Percentiles rank a stretch among this genome's conserved stretches.
phyloP scores from a whole-genome alignment of 2,113 vertebrate genomes.

The Isurus oxyrinchus region DNA sequence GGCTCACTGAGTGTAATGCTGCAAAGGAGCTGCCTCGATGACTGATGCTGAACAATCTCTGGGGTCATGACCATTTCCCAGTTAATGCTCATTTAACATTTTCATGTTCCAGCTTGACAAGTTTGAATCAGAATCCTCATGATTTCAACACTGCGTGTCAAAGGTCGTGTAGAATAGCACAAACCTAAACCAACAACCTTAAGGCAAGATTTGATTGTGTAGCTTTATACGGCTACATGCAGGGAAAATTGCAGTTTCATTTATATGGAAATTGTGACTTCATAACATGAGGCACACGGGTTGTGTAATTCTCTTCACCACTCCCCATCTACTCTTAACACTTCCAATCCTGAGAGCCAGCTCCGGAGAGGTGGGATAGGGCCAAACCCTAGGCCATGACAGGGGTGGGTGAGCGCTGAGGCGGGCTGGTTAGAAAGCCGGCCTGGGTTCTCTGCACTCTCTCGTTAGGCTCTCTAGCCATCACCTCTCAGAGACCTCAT shows the following conservation, averaged over 20 bases:
- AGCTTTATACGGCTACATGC: background rate
- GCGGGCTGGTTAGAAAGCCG: no score
- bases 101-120: background rate
- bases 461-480: no score
- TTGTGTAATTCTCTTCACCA: background rate
- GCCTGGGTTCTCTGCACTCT: no score
- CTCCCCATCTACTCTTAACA: background rate
- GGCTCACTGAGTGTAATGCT: background rate
- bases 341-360: background rate
- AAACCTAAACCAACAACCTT: background rate
- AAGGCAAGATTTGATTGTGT: background rate
- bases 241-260: background rate
- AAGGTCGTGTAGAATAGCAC: background rate
- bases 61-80: background rate
- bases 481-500: no score
- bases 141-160: no score
- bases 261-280: background rate
- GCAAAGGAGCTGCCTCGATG: background rate
- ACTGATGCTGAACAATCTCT: background rate
- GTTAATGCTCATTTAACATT: background rate
- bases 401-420: no score
- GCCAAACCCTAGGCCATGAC: no score
- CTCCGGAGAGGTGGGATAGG: no score
- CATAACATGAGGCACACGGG: background rate
- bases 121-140: background rate